These are phyloP conservation scores for Phrynocephalus versicolor DNA, from an alignment of 2,113 vertebrate genomes.

Conservation along the genomic window DNA sequence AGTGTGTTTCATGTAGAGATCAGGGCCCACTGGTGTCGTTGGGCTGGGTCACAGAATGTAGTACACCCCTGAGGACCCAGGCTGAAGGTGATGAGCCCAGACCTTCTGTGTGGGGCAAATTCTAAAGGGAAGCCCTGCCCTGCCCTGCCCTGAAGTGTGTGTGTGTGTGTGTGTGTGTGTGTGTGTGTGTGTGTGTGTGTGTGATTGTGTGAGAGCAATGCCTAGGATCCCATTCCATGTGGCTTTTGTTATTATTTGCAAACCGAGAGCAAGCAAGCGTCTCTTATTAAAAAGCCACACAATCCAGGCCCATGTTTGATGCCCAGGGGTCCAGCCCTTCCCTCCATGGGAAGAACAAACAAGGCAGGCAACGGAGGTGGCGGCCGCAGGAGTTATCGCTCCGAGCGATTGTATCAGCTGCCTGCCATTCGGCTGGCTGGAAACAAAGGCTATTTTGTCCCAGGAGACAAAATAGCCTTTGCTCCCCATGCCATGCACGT, in stretches of 20 bases:
- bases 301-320: neutral
- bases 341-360: slow-evolving; percentile 36
- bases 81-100: too few relatives aligned
- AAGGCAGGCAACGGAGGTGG: neutral
- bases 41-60: too few relatives aligned
- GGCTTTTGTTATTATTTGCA: slow-evolving; percentile 16
- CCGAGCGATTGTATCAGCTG: neutral
- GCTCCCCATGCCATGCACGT: neutral
- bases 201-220: neutral
- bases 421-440: neutral
- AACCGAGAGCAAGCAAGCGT: neutral
- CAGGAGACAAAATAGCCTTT: neutral
- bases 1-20: too few relatives aligned
- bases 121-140: too few relatives aligned
- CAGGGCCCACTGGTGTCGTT: too few relatives aligned
- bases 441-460: neutral
- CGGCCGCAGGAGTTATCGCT: neutral
- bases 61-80: too few relatives aligned
- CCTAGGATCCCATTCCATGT: neutral
- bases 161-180: too few relatives aligned
- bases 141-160: too few relatives aligned
- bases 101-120: too few relatives aligned
- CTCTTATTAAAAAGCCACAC: neutral
- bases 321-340: neutral
- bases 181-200: too few relatives aligned